Base-by-base conservation (phyloP, 2,888 invertebrate genomes). In the Erynnis tages region DNA sequence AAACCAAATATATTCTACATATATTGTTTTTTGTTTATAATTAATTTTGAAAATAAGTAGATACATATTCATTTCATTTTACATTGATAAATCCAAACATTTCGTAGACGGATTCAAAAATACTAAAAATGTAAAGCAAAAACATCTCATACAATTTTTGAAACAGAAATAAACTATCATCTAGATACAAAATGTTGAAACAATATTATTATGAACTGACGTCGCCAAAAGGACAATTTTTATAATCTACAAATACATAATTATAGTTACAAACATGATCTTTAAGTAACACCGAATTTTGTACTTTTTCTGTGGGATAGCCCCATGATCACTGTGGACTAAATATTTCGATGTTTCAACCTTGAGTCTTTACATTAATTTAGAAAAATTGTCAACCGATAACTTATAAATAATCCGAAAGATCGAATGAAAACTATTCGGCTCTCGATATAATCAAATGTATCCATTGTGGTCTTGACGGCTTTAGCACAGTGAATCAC, bases 211-310 rank as follows among this genome's bases (percentile, higher is more conserved):
- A 63, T 66, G 74, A 75, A 74, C 70, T 76, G 76, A 73, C 65
- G 57, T 72, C 69, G 79, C 83, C 87, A 75, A 83, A 81, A 80
- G 70, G 80, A 80, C 77, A 77, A 77, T 74, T 77, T 78, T 71
- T 46, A 58, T 61, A 62, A 60, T 63, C 66, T 67, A 66, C 72
- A 76, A n/a, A 81, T 83, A 83, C 79, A 76, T 79, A 38, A 8
- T 10, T 38, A 82, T 85, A 79, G 69, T 81, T 83, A 87, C 78
- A 84, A 82, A 86, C 81, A 79, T 79, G 85, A 80, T 79, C 72
- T 77, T 78, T 57, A 71, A 80, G 78, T 83, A 83, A 86, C 88
- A 88, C 85, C 87, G 89, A 89, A 88, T 84, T 89, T 89, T 89
- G 89, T 89, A 89, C 89, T 89, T 77, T 87, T 72, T 79, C 82